Evolutionary conservation across 64 coral and sea anemone genomes (phyloP), one percentile per base, ranked within the genome.

Genomic region (Porites australiensis): DNA sequence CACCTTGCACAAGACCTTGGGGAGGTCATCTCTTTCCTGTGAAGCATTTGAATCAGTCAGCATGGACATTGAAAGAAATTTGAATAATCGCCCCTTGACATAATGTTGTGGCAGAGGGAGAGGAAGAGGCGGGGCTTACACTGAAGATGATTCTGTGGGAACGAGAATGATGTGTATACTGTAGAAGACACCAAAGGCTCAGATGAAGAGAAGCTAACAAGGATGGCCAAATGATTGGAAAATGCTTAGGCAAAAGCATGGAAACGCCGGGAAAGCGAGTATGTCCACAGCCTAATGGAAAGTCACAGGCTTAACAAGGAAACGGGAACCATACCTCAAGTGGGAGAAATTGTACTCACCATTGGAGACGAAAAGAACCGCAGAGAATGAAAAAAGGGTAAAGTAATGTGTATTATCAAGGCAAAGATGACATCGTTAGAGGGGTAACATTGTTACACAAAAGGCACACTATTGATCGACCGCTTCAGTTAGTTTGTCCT

Each of bases 201-300:
- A 9, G 93, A 95, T 22, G 50, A 5, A 75, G 89, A 96, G 52
- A 90, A 89, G 16, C 71, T 77, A 3, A 92, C 70, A 11, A 96
- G 72, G 90, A 58, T 89, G 58, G 14, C 69, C 5, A 64, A 53
- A 44, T n/a, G 86, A 89, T 90, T 96, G 50, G 66, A 61, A 37
- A 63, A 89, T 18, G 80, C 78, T 9, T 84, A 77, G 19, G 58
- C 67, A 47, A 67, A 96, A 68, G 86, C 61, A 3, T 96, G 94
- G 90, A 71, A 62, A 74, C 86, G 83, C 77, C 86, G 90, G 79
- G 79, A 89, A 37, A 76, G 54, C 23, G 95, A 96, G 50, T 92
- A 96, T 44, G 70, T 96, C 9, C 89, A 96, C 74, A 74, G 89
- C 22, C 69, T 95, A 45, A 95, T 91, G 94, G 89, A 95, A 83